Percentiles rank a stretch among this genome's conserved stretches.
phyloP scores from a whole-genome alignment of 2,888 invertebrate species.

The Brachypterus glaber region DNA sequence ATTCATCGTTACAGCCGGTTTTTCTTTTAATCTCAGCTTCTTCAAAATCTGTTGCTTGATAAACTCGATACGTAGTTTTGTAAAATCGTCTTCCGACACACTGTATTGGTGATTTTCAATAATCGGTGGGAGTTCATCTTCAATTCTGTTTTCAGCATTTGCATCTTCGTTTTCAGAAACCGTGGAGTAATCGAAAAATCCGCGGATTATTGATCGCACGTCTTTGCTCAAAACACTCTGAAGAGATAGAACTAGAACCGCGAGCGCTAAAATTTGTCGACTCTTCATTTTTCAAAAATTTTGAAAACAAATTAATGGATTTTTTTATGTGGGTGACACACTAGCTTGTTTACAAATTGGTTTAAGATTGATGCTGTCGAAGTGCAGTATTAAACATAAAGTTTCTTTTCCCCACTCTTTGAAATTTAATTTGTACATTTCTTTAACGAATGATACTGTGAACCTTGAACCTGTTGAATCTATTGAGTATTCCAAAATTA shows the following conservation, averaged over 20 bases:
- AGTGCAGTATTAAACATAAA: constrained; percentile 37
- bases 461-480: constrained; percentile 40
- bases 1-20: constrained; percentile 55
- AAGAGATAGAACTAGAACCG: constrained; percentile 23
- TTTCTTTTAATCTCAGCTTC: constrained; percentile 66
- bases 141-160: constrained; percentile 29
- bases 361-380: constrained; percentile 32
- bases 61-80: constrained; percentile 64
- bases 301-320: constrained; percentile 5
- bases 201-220: constrained; percentile 31
- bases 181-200: constrained; percentile 14
- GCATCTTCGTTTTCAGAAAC: constrained; percentile 25
- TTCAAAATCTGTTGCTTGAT: constrained; percentile 78
- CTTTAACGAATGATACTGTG: constrained; percentile 40
- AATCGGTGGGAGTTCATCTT: constrained; percentile 19
- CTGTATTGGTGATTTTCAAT: constrained; percentile 20
- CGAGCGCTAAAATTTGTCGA: constrained; percentile 17
- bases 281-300: constrained; percentile 15
- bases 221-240: constrained; percentile 17
- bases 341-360: constrained; percentile 32
- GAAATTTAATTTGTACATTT: constrained; percentile 35
- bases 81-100: constrained; percentile 49
- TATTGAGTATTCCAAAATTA: constrained; percentile 23
- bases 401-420: constrained; percentile 39
- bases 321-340: constrained; percentile 14